Percentiles rank a stretch among this genome's conserved stretches.
These are phyloP conservation scores for Drosophila setifemur DNA, from an alignment of 1,140 invertebrate species.

Conservation along the genomic window DNA sequence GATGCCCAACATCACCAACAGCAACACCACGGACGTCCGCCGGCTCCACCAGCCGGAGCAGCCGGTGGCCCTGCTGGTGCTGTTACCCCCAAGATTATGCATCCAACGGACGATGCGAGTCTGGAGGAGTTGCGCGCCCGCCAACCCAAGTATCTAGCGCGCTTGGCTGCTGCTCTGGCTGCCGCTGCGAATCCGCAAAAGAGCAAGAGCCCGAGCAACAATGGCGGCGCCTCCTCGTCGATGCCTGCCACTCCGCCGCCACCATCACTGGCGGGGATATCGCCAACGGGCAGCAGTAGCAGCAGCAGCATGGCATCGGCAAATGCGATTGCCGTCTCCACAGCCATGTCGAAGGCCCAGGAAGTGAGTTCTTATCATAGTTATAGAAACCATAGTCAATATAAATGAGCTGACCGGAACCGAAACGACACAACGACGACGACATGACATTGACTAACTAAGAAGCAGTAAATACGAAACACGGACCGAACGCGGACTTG, in stretches of 20 bases:
- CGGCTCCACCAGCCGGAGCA: slow-evolving; percentile 13
- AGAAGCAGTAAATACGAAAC: slow-evolving; percentile 4
- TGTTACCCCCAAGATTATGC: slow-evolving; percentile 94
- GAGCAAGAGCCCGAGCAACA: slow-evolving; percentile 39
- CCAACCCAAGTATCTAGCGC: slow-evolving; percentile 87
- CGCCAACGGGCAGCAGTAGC: slow-evolving; percentile 65
- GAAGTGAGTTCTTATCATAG: slow-evolving; percentile 83
- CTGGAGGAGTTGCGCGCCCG: slow-evolving; percentile 93
- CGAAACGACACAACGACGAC: slow-evolving; percentile 14
- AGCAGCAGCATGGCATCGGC: slow-evolving; percentile 51
- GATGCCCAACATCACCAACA: slow-evolving; percentile 67
- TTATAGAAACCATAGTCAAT: slow-evolving; percentile 82
- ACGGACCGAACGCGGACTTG: slow-evolving; percentile 26
- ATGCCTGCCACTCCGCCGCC: slow-evolving; percentile 66
- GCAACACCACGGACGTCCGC: slow-evolving; percentile 43
- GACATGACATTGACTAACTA: slow-evolving; percentile 39
- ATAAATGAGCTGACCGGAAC: slow-evolving; percentile 64
- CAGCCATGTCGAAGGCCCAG: slow-evolving; percentile 82
- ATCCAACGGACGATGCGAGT: slow-evolving; percentile 96
- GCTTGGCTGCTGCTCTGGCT: slow-evolving; percentile 64
- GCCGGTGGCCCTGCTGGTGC: slow-evolving; percentile 63
- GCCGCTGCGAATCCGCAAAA: slow-evolving; percentile 76
- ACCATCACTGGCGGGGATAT: slow-evolving; percentile 58
- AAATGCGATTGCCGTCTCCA: slow-evolving; percentile 73
- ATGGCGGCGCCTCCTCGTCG: slow-evolving; percentile 40